A percentile compares a stretch with the other conserved stretches of the same genome.
Evolutionary conservation across 1,140 invertebrate genomes (phyloP).

Genomic region (Leucophenga varia): DNA sequence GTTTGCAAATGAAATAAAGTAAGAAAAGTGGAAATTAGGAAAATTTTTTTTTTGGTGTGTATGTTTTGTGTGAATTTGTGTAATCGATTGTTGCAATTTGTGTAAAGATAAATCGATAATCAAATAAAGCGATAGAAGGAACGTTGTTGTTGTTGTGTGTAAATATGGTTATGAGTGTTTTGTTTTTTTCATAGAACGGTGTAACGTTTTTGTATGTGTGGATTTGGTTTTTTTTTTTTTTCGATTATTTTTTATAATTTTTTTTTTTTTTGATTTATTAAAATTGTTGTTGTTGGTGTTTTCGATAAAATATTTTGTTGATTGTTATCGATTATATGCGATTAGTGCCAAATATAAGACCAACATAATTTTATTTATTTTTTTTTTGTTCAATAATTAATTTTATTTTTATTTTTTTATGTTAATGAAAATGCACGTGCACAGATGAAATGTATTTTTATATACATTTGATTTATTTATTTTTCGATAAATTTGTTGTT

Average conservation of each 20-base stretch:
- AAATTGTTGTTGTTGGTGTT: not conserved
- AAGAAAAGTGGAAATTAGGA: no score
- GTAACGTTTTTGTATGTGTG: no score
- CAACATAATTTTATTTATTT: not conserved
- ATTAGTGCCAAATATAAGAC: not conserved
- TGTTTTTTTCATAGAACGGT: not conserved
- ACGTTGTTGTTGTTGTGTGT: constrained; percentile 9
- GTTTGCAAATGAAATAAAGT: no score
- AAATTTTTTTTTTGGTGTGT: constrained; percentile 10
- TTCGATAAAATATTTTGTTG: no score
- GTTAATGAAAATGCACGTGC: constrained; percentile 37
- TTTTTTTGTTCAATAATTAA: not conserved
- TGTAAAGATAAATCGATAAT: constrained; percentile 9
- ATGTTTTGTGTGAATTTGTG: constrained; percentile 10
- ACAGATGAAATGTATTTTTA: constrained; percentile 49
- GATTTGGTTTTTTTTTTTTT: constrained; percentile 14
- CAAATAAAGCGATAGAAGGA: constrained; percentile 4
- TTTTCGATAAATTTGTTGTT: constrained; percentile 19
- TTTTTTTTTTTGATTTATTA: no score
- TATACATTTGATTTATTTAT: constrained; percentile 44
- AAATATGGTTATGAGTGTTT: constrained; percentile 7
- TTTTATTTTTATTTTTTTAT: not conserved
- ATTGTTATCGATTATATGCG: constrained; percentile 13
- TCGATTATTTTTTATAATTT: constrained; percentile 9
- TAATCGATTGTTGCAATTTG: no score